Evolutionary conservation across 2,113 vertebrate species (phyloP).

Genomic region (Antechinus flavipes): DNA sequence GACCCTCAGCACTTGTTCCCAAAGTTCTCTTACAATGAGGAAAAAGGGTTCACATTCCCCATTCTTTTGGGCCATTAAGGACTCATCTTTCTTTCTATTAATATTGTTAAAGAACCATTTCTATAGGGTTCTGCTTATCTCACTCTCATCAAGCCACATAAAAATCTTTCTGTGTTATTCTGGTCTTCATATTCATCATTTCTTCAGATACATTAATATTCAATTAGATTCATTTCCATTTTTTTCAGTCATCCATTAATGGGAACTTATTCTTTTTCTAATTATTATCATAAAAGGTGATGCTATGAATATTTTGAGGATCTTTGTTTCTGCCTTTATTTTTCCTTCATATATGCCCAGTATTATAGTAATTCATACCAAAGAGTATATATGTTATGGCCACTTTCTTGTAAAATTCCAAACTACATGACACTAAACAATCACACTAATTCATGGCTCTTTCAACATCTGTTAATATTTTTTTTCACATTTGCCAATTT

Average conservation of each 20-base stretch:
- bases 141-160: too few species aligned
- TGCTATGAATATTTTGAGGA: too few species aligned
- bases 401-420: not conserved
- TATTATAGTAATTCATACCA: not conserved
- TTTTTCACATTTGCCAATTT: not conserved
- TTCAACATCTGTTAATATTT: not conserved
- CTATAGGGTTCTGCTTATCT: too few species aligned
- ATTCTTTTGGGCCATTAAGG: not conserved
- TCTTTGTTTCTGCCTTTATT: not conserved
- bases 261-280: too few species aligned
- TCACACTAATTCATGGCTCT: not conserved
- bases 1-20: not conserved
- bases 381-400: not conserved
- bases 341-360: not conserved
- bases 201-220: too few species aligned
- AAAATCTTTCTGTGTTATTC: too few species aligned
- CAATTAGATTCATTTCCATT: too few species aligned
- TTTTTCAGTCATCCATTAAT: too few species aligned
- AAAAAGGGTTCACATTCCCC: not conserved
- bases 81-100: not conserved
- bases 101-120: not conserved
- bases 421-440: not conserved
- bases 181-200: too few species aligned
- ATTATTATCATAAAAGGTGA: too few species aligned
- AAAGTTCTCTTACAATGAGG: not conserved